A percentile compares a stretch with the other conserved stretches of the same genome.
These are phyloP conservation scores for Villa cingulata DNA, from an alignment of 2,888 invertebrate species.

Conservation along the genomic window DNA sequence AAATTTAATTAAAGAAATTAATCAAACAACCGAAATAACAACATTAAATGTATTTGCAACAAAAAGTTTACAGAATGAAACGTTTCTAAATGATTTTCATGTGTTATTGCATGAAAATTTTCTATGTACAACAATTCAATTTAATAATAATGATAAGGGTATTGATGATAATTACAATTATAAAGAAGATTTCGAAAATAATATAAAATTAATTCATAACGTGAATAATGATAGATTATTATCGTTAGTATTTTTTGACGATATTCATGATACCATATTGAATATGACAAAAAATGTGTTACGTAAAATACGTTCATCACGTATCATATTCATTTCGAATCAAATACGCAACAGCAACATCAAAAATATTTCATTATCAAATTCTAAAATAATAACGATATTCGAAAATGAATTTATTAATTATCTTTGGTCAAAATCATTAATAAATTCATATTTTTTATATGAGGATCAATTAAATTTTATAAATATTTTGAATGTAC, in stretches of 20 bases:
- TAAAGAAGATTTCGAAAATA: not conserved
- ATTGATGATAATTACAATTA: too few species aligned
- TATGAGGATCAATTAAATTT: too few species aligned
- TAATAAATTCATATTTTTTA: too few species aligned
- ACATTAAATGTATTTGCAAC: not conserved
- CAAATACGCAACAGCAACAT: too few species aligned
- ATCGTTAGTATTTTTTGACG: not conserved
- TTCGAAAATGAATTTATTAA: too few species aligned
- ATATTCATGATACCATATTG: not conserved
- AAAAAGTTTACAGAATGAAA: not conserved
- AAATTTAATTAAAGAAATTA: not conserved
- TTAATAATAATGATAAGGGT: not conserved
- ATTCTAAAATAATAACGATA: too few species aligned
- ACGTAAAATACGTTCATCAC: not conserved
- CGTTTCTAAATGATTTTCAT: not conserved
- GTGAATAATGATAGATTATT: not conserved
- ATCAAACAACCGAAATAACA: not conserved
- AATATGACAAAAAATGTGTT: not conserved
- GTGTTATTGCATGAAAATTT: not conserved
- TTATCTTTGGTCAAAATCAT: too few species aligned
- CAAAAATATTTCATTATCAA: too few species aligned
- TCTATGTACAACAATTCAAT: not conserved
- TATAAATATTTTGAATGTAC: too few species aligned
- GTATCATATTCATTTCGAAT: not conserved
- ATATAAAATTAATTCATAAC: not conserved